Percentiles rank a stretch among this genome's conserved stretches.
Conservation (phyloP, 2,113 vertebrate genomes). For the Corvus moneduloides region DNA sequence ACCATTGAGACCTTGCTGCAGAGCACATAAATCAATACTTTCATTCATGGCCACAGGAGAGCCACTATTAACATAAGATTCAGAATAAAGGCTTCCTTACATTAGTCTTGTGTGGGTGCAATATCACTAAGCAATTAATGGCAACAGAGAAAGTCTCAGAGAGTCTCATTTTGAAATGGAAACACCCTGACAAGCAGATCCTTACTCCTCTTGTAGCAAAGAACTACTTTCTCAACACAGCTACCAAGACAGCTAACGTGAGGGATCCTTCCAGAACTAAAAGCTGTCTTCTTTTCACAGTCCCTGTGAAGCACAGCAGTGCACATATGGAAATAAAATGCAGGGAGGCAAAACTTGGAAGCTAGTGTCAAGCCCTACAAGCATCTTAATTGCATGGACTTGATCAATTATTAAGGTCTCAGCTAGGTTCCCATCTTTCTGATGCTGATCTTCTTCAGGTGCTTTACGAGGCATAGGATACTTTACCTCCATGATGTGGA, state of each 20-base stretch:
- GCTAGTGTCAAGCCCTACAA: background rate
- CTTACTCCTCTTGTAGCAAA: background rate
- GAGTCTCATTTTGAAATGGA: background rate
- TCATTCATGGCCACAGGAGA: background rate
- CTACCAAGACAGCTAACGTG: background rate
- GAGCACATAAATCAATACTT: background rate
- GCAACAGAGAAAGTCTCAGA: background rate
- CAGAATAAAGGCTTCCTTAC: background rate
- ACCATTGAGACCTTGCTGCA: background rate
- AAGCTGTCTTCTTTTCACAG: background rate
- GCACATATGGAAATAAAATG: background rate
- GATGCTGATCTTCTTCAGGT: background rate
- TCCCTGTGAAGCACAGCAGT: background rate
- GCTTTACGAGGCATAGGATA: background rate
- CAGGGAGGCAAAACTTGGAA: background rate
- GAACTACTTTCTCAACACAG: background rate
- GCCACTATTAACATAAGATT: background rate
- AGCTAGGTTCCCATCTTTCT: background rate
- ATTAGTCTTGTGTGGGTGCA: background rate
- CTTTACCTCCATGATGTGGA: background rate
- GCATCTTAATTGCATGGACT: fast-evolving
- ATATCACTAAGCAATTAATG: background rate
- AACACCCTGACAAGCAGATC: background rate
- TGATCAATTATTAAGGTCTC: background rate
- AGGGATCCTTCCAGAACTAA: background rate